These are phyloP conservation scores for Nomia melanderi DNA, from an alignment of 1,140 invertebrate species.

Conservation along the genomic window DNA sequence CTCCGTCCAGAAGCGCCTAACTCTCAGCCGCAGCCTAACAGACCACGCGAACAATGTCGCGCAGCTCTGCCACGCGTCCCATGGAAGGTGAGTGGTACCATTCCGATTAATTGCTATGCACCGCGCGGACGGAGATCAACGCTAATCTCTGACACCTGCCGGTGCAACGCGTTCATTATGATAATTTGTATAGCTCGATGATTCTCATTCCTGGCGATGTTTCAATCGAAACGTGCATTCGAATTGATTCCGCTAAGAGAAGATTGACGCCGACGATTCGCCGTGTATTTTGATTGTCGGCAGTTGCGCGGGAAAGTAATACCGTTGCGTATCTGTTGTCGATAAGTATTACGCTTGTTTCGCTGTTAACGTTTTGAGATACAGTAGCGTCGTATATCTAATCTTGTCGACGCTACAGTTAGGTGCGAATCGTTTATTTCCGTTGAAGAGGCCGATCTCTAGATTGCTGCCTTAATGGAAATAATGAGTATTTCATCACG, in stretches of 20 bases:
- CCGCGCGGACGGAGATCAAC: neutral
- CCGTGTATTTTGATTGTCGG: too few species aligned
- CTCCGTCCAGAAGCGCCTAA: constrained; percentile 67
- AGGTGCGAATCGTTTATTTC: too few species aligned
- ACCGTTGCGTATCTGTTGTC: too few species aligned
- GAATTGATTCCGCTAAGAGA: neutral
- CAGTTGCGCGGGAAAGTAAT: too few species aligned
- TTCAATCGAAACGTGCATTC: neutral
- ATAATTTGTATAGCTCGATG: constrained; percentile 29
- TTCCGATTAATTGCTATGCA: constrained; percentile 4
- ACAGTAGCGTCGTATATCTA: too few species aligned
- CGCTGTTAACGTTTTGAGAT: too few species aligned
- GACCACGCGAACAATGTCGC: constrained; percentile 65
- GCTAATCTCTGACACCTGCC: neutral
- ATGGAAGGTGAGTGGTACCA: constrained; percentile 65
- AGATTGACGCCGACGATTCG: too few species aligned
- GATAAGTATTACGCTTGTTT: too few species aligned
- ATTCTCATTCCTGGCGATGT: constrained; percentile 44
- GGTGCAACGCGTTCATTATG: neutral
- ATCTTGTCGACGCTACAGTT: too few species aligned
- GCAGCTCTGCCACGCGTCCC: constrained; percentile 67
- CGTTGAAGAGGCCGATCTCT: too few species aligned
- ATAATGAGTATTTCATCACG: too few species aligned
- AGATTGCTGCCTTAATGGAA: too few species aligned
- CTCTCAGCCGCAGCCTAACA: constrained; percentile 44